Conservation (phyloP, 2,113 vertebrate species). For the Atractosteus spatula region DNA sequence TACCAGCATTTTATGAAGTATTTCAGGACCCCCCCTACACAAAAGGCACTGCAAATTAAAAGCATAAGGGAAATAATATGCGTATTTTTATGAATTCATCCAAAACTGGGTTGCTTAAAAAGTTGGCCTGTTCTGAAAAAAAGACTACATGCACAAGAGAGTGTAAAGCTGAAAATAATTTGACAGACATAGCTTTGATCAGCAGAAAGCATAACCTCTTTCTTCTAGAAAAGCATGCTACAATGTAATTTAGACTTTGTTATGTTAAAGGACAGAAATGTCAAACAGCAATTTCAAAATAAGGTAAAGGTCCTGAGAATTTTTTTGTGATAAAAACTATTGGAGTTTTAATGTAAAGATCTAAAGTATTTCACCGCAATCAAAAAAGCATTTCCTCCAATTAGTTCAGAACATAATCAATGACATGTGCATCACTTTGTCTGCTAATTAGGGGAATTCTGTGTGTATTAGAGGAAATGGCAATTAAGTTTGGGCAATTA, state of each 20-base stretch:
- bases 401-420: conserved; percentile 29
- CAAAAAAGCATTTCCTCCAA: conserved; percentile 27
- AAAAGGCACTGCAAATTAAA: conserved; percentile 34
- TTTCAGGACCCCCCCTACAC: conserved; percentile 34
- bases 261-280: too few species aligned
- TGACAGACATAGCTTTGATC: too few species aligned
- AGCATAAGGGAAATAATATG: conserved; percentile 20
- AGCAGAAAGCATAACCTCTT: too few species aligned
- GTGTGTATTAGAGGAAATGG: neutral
- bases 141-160: too few species aligned
- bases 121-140: neutral
- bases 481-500: neutral
- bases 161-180: neutral
- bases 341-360: neutral
- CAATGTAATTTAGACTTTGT: too few species aligned
- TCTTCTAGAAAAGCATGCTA: too few species aligned
- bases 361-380: conserved; percentile 23
- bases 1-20: conserved; percentile 11
- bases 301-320: too few species aligned
- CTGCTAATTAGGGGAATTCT: conserved; percentile 20
- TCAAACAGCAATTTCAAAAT: too few species aligned
- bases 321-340: neutral
- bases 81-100: neutral
- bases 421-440: conserved; percentile 18
- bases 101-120: neutral